These are phyloP conservation scores for Montipora capricornis DNA, from an alignment of 64 coral and sea anemone species.

Conservation along the genomic window DNA sequence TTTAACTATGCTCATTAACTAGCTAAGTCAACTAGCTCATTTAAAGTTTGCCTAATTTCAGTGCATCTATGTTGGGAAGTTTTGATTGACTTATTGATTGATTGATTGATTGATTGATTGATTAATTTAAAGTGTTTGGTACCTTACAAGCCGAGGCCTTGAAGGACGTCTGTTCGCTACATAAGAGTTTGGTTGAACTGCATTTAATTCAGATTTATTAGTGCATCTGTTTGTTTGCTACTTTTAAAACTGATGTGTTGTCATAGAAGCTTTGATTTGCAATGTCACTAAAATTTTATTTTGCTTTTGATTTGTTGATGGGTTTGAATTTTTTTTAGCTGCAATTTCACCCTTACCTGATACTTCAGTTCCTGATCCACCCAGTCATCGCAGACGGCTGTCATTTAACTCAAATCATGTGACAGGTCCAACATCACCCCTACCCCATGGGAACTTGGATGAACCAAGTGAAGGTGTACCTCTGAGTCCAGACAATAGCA, in stretches of 20 bases:
- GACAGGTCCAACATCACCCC: constrained; percentile 18
- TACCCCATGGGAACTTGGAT: not conserved
- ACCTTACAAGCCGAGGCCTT: no score
- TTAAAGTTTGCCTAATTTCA: no score
- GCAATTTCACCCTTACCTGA: constrained; percentile 21
- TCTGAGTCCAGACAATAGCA: constrained; percentile 18
- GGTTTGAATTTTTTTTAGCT: constrained; percentile 15
- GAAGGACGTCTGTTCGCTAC: no score
- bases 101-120: no score
- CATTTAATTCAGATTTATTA: no score
- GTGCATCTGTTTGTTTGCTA: not conserved
- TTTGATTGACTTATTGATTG: no score
- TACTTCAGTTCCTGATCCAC: constrained; percentile 21
- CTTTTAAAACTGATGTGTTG: not conserved
- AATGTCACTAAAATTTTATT: constrained; percentile 12
- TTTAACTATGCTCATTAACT: no score
- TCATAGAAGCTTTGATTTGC: not conserved
- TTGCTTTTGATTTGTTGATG: constrained; percentile 3
- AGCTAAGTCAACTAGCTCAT: no score
- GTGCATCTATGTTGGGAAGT: no score
- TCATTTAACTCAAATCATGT: constrained; percentile 26
- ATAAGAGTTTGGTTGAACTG: no score
- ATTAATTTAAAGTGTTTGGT: no score
- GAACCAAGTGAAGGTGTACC: constrained; percentile 12
- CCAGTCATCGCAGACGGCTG: not conserved